phyloP scores from a whole-genome alignment of 2,113 vertebrate genomes.

The Seriola quinqueradiata region DNA sequence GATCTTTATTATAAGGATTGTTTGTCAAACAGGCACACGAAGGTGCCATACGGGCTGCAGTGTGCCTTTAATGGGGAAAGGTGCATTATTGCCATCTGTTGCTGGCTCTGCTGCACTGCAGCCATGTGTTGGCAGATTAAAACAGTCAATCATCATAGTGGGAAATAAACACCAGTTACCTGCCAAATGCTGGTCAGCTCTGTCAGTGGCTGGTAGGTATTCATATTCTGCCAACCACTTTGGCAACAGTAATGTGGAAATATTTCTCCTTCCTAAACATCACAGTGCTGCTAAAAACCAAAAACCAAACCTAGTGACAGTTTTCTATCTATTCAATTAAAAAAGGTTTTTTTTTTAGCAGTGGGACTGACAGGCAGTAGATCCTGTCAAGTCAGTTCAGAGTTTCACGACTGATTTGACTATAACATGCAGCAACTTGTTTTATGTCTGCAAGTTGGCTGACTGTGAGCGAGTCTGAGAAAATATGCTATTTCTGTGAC shows the following conservation, averaged over 20 bases:
- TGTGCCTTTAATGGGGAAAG: constrained; percentile 26
- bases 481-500: constrained; percentile 25
- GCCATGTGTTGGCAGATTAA: constrained; percentile 37
- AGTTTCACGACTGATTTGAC: constrained; percentile 35
- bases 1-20: constrained; percentile 52
- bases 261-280: constrained; percentile 26
- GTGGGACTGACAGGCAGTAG: constrained; percentile 40
- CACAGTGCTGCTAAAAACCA: background rate
- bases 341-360: constrained; percentile 27
- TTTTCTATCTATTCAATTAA: constrained; percentile 19
- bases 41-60: constrained; percentile 32
- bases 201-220: constrained; percentile 49
- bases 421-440: constrained; percentile 55
- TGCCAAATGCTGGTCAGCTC: constrained; percentile 63
- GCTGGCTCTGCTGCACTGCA: constrained; percentile 66
- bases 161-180: constrained; percentile 55
- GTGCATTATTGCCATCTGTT: constrained; percentile 78
- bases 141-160: constrained; percentile 49
- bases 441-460: constrained; percentile 39
- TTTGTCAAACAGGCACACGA: constrained; percentile 52
- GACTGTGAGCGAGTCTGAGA: constrained; percentile 25
- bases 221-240: constrained; percentile 51
- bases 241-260: constrained; percentile 53
- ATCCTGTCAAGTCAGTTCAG: constrained; percentile 51
- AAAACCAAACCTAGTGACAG: too few relatives aligned